Percentiles rank a stretch among this genome's conserved stretches.
Conservation (phyloP, 2,797 vertebrate species). For the Chelmon rostratus region DNA sequence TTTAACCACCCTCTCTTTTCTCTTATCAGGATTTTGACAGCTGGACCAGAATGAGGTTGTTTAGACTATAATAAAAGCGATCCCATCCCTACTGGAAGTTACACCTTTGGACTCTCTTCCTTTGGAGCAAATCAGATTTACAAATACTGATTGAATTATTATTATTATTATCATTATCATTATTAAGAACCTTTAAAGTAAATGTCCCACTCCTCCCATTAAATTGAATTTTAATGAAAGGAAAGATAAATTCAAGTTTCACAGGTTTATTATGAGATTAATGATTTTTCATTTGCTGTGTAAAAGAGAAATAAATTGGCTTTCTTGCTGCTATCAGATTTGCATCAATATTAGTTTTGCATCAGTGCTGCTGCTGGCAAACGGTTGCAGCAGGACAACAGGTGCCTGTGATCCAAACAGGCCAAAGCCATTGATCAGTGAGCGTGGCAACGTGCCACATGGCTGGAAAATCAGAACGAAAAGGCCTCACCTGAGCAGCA, state of each 20-base stretch:
- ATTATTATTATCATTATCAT: background rate
- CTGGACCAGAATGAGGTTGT: background rate
- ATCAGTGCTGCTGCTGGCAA: slow-evolving; percentile 26
- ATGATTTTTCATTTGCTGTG: background rate
- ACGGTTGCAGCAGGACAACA: slow-evolving; percentile 23
- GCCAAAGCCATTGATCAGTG: slow-evolving; percentile 20
- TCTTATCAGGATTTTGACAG: background rate
- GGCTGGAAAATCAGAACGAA: background rate
- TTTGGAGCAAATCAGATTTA: background rate
- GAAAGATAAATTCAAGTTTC: background rate
- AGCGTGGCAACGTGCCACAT: background rate
- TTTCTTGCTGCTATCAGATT: background rate
- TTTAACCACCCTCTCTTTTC: background rate
- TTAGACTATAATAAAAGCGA: background rate
- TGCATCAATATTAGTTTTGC: slow-evolving; percentile 28
- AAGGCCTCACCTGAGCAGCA: slow-evolving; percentile 32
- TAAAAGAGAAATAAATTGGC: background rate
- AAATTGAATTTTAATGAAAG: background rate
- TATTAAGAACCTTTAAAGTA: background rate
- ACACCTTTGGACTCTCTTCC: background rate
- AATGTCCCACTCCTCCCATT: background rate
- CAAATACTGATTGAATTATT: background rate
- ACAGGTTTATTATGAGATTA: background rate
- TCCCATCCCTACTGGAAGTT: background rate
- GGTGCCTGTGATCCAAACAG: slow-evolving; percentile 9